Percentiles rank a stretch among this genome's conserved stretches.
These are phyloP conservation scores for Xerus rutilus DNA, from an alignment of 2,797 vertebrate species.

Conservation along the genomic window DNA sequence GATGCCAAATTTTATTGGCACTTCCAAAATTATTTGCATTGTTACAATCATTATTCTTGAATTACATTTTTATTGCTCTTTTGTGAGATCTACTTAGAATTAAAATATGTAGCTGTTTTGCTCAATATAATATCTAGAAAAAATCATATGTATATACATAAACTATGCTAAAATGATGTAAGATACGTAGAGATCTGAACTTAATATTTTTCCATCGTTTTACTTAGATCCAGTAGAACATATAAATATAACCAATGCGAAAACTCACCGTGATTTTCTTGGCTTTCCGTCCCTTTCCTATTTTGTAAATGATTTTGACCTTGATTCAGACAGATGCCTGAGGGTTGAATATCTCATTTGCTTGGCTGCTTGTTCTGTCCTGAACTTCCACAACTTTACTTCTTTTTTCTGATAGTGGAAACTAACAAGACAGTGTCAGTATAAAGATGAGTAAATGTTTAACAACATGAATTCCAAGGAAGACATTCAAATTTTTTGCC, in stretches of 20 bases:
- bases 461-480: background rate
- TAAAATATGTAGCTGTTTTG: background rate
- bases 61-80: background rate
- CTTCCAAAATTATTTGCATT: background rate
- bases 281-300: background rate
- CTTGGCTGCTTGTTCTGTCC: background rate
- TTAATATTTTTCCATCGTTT: background rate
- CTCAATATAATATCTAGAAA: background rate
- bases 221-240: background rate
- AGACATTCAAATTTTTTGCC: conserved; percentile 13
- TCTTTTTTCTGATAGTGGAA: background rate
- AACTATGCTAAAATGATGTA: background rate
- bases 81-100: conserved; percentile 3
- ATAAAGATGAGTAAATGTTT: background rate
- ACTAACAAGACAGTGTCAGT: background rate
- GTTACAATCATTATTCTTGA: background rate
- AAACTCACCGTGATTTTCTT: background rate
- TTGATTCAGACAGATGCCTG: background rate
- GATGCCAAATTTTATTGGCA: background rate
- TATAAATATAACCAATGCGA: background rate
- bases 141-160: background rate
- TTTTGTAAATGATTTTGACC: conserved; percentile 25
- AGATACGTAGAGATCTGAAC: background rate
- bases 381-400: background rate
- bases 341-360: background rate